These are phyloP conservation scores for Meda fulgida DNA, from an alignment of 2,797 vertebrate species.

Conservation along the genomic window DNA sequence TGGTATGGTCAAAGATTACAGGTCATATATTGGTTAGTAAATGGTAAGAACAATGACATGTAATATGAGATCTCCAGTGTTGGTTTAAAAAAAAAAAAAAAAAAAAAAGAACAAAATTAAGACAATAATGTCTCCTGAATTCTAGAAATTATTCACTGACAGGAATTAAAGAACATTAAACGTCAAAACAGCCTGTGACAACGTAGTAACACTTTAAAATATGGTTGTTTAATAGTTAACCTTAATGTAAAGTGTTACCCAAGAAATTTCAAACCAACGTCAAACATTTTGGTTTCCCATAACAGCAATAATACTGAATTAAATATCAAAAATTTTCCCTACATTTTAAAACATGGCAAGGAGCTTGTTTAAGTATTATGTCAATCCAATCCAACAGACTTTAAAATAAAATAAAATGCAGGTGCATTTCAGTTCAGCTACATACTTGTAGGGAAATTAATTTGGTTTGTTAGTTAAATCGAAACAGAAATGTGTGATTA, in stretches of 20 bases:
- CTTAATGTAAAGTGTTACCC: neutral
- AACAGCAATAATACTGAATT: slow-evolving; percentile 44
- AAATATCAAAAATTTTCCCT: neutral
- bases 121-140: slow-evolving; percentile 41
- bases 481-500: slow-evolving; percentile 2
- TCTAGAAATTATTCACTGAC: slow-evolving; percentile 35
- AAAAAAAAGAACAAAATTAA: slow-evolving; percentile 36
- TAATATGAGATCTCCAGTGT: slow-evolving; percentile 30
- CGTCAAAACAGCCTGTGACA: slow-evolving; percentile 12
- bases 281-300: neutral
- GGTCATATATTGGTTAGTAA: slow-evolving; percentile 41
- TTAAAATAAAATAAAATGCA: neutral
- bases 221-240: neutral
- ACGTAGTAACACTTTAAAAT: slow-evolving; percentile 25
- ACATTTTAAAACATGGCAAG: slow-evolving; percentile 1
- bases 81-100: neutral
- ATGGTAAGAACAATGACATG: slow-evolving; percentile 31
- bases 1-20: slow-evolving; percentile 2
- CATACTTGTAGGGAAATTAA: slow-evolving; percentile 7
- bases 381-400: neutral
- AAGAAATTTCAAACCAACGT: neutral
- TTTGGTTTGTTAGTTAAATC: slow-evolving; percentile 18
- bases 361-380: slow-evolving; percentile 14
- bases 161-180: slow-evolving; percentile 45
- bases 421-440: slow-evolving; percentile 33